phyloP scores from a whole-genome alignment of 2,888 invertebrate genomes.

The Pachycephus smyrnensis region DNA sequence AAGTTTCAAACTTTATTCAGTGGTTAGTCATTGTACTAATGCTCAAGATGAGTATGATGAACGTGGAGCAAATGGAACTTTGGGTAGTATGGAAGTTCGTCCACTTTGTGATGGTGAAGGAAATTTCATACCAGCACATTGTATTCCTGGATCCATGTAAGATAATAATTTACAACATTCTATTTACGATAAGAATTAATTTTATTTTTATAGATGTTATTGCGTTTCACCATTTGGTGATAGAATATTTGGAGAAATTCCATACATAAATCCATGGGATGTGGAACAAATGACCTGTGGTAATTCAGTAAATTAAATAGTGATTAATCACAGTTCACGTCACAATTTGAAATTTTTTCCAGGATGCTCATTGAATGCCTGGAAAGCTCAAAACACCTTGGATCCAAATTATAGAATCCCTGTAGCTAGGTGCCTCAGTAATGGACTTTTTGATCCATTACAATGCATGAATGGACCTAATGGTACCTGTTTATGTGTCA shows the following conservation, averaged over 20 bases:
- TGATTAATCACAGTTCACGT: background rate
- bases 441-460: slow-evolving; percentile 77
- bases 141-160: slow-evolving; percentile 78
- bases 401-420: slow-evolving; percentile 59
- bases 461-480: slow-evolving; percentile 72
- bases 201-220: slow-evolving; percentile 71
- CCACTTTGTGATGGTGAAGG: slow-evolving; percentile 76
- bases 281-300: slow-evolving; percentile 72
- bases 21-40: slow-evolving; percentile 55
- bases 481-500: slow-evolving; percentile 73
- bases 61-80: slow-evolving; percentile 65
- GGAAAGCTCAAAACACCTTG: slow-evolving; percentile 67
- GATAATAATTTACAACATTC: slow-evolving; percentile 35
- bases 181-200: background rate
- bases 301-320: slow-evolving; percentile 49
- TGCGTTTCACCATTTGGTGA: slow-evolving; percentile 74
- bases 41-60: slow-evolving; percentile 68
- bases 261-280: slow-evolving; percentile 64
- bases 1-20: slow-evolving; percentile 28
- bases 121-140: slow-evolving; percentile 71
- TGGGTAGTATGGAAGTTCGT: slow-evolving; percentile 71
- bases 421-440: slow-evolving; percentile 73
- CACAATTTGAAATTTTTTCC: slow-evolving; percentile 33
- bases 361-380: slow-evolving; percentile 73
- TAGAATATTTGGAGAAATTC: slow-evolving; percentile 76